Evolutionary conservation across 92 coral and sea anemone species (phyloP), one percentile per base, ranked within the genome.

Genomic region (Plumapathes pennacea): DNA sequence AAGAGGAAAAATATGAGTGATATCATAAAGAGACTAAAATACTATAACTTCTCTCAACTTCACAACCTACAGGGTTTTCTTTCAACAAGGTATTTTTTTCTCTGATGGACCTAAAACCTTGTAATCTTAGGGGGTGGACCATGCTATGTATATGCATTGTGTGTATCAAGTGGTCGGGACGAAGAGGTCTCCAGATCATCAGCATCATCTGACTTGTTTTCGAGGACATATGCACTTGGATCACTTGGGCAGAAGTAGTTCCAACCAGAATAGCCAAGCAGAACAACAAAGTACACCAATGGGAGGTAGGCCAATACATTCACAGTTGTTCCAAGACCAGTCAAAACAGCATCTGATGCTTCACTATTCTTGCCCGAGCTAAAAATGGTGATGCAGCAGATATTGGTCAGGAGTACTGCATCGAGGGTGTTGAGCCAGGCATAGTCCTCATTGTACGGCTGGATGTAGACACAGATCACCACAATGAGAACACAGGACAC

Each of bases 221-320:
- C n/a, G n/a, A n/a, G n/a, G n/a, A n/a, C n/a, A n/a, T n/a, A n/a
- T n/a, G n/a, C n/a, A n/a, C n/a, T n/a, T n/a, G n/a, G n/a, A n/a
- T n/a, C n/a, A n/a, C n/a, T n/a, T n/a, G n/a, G 72, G 40, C 71
- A 64, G 43, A 38, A 64, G 60, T 64, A 50, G 8, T 23, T 50
- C 71, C 71, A 64, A 1, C 60, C 71, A 64, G 18, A 14, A 14
- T 50, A 64, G 10, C 54, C 1, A 27, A 60, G 23, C 25, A 92
- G 76, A 9, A 50, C 29, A 17, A 88, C 43, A 13, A 79, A 62
- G 60, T 94, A 94, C 9, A 69, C 57, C 18, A 94, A 54, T 3
- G 99, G 99, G 17, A 89, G 58, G 37, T 94, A 94, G 11, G 95
- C 89, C 26, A 88, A 53, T 19, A 65, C 55, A 37, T 81, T 46